Conservation (phyloP, 2,888 invertebrate genomes). For the Stratiomys singularior region DNA sequence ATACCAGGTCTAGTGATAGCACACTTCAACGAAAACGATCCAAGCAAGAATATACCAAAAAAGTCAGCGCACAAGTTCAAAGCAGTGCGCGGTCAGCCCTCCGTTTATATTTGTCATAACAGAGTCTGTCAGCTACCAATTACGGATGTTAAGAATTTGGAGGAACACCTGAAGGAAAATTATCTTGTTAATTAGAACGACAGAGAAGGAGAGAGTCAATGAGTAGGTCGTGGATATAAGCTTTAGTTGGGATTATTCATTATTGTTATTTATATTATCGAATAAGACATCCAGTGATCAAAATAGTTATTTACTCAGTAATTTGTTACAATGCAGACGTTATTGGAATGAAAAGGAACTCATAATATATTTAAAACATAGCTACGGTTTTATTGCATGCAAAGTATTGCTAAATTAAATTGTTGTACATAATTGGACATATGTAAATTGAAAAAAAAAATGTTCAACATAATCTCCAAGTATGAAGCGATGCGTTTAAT, state of each 20-base stretch:
- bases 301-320: conserved; percentile 3
- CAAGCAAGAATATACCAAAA: conserved; percentile 57
- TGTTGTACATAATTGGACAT: too few species aligned
- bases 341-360: too few species aligned
- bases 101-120: conserved; percentile 65
- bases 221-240: background rate
- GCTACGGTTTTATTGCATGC: too few species aligned
- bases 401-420: too few species aligned
- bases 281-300: conserved; percentile 17
- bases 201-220: background rate
- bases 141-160: conserved; percentile 60
- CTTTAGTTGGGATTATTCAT: background rate
- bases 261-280: conserved; percentile 14
- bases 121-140: conserved; percentile 64
- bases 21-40: conserved; percentile 57
- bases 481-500: too few species aligned
- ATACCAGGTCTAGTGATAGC: conserved; percentile 64
- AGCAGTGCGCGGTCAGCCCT: conserved; percentile 63
- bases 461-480: too few species aligned
- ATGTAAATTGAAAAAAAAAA: too few species aligned
- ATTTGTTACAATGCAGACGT: too few species aligned
- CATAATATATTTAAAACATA: too few species aligned
- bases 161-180: conserved; percentile 60
- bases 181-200: conserved; percentile 54
- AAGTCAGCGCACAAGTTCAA: conserved; percentile 62